Conservation (phyloP, 37 sponge, comb jelly and placozoan species). For the Cliona cf. orientalis region DNA sequence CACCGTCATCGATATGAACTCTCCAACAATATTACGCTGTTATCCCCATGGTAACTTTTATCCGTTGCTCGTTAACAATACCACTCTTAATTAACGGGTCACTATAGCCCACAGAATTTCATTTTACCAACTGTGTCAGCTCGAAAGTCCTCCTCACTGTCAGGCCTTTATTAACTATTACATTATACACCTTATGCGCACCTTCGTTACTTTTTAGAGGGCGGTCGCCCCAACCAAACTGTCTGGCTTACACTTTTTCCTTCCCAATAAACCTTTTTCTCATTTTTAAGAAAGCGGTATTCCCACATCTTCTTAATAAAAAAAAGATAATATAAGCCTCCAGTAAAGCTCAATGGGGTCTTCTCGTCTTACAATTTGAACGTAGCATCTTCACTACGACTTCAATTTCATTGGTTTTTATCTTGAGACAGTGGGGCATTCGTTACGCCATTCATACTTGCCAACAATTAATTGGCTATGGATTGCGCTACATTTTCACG, state of each 20-base stretch:
- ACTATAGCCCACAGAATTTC: constrained; percentile 71
- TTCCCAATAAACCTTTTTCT: constrained; percentile 4
- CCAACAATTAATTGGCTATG: constrained; percentile 97
- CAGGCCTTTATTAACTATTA: constrained; percentile 76
- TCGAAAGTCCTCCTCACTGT: constrained; percentile 78
- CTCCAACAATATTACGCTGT: constrained; percentile 93
- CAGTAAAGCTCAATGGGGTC: constrained; percentile 96
- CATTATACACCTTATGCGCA: constrained; percentile 58
- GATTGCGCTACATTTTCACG: constrained; percentile 97
- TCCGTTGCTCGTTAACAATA: constrained; percentile 81
- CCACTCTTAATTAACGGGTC: constrained; percentile 84
- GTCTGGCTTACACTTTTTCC: constrained; percentile 67
- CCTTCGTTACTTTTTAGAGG: constrained; percentile 94
- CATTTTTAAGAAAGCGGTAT: background rate
- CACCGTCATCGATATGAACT: constrained; percentile 88
- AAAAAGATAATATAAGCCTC: constrained; percentile 66
- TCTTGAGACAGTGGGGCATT: constrained; percentile 94
- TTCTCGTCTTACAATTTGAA: constrained; percentile 94
- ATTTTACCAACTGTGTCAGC: constrained; percentile 64
- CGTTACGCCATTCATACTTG: constrained; percentile 94
- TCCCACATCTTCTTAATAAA: constrained; percentile 31
- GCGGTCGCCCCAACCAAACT: constrained; percentile 93
- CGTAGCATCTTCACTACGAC: constrained; percentile 93
- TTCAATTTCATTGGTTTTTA: constrained; percentile 93
- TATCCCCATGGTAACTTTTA: constrained; percentile 96